These are phyloP conservation scores for Leptodactylus fallax DNA, from an alignment of 2,797 vertebrate species.

Conservation along the genomic window DNA sequence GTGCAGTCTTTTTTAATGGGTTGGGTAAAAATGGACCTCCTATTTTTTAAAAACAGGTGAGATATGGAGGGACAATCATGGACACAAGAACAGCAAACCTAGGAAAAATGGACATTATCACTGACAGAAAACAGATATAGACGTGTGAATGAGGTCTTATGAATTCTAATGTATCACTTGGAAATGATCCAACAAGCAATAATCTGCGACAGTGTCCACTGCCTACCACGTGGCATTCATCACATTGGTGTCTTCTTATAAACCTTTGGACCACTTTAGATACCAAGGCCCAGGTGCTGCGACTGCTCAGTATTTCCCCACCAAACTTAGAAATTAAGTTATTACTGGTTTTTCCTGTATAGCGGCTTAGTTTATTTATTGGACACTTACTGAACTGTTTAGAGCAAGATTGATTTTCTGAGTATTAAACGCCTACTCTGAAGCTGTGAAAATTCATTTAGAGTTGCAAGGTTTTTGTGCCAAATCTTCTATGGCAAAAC, in stretches of 20 bases:
- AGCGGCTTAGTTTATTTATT: not conserved
- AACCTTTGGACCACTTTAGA: not conserved
- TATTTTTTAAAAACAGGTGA: too few species aligned
- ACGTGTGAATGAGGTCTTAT: too few species aligned
- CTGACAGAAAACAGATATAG: too few species aligned
- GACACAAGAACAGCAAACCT: too few species aligned
- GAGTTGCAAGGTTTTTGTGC: conserved; percentile 1
- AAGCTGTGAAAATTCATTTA: conserved; percentile 18
- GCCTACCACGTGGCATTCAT: not conserved
- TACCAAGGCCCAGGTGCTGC: not conserved
- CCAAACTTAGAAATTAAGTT: not conserved
- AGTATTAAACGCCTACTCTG: not conserved
- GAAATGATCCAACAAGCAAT: not conserved
- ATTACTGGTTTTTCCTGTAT: not conserved
- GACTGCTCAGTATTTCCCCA: too few species aligned
- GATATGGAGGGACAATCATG: too few species aligned
- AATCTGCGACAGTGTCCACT: not conserved
- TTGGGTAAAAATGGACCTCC: too few species aligned
- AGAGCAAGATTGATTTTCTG: not conserved
- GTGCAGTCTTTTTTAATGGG: too few species aligned
- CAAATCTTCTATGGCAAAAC: not conserved
- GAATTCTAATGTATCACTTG: not conserved
- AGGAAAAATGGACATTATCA: too few species aligned
- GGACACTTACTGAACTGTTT: not conserved
- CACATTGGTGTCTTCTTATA: not conserved